Percentiles rank a stretch among this genome's conserved stretches.
These are phyloP conservation scores for Melanaphis sacchari DNA, from an alignment of 1,140 invertebrate genomes.

Conservation along the genomic window DNA sequence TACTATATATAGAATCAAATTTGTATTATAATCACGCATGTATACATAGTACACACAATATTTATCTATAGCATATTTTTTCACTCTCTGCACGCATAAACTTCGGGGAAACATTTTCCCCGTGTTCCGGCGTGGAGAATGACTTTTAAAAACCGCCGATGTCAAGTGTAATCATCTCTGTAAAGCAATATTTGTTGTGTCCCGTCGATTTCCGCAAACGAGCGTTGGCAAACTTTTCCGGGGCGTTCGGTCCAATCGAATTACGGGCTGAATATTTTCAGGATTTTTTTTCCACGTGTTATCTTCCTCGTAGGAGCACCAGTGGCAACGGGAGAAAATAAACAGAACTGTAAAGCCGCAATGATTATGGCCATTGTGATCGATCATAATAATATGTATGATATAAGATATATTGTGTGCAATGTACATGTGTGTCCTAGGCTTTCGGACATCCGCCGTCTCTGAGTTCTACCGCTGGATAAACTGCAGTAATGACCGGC, in stretches of 20 bases:
- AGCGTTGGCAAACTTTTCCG: constrained; percentile 2
- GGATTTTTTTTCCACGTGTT: not conserved
- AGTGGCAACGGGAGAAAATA: not conserved
- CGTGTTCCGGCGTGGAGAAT: not conserved
- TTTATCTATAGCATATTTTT: not conserved
- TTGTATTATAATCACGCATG: not conserved
- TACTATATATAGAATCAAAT: not conserved
- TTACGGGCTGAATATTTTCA: not conserved
- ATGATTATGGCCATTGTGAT: constrained; percentile 17
- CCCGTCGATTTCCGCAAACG: constrained; percentile 26
- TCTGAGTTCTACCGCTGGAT: not conserved
- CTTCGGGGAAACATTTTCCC: constrained; percentile 22
- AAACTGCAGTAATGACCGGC: not conserved
- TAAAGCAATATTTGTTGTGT: not conserved
- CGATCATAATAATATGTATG: not conserved
- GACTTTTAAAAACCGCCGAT: constrained; percentile 16
- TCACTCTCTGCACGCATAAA: not conserved
- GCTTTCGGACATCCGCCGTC: not conserved
- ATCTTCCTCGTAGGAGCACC: not conserved
- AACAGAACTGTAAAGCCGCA: not conserved
- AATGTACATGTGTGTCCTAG: not conserved
- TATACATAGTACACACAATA: not conserved
- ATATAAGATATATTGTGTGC: not conserved
- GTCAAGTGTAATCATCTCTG: constrained; percentile 31
- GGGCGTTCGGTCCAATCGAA: not conserved